Base-by-base conservation (phyloP, 2,797 vertebrate species). In the Carduelis carduelis region DNA sequence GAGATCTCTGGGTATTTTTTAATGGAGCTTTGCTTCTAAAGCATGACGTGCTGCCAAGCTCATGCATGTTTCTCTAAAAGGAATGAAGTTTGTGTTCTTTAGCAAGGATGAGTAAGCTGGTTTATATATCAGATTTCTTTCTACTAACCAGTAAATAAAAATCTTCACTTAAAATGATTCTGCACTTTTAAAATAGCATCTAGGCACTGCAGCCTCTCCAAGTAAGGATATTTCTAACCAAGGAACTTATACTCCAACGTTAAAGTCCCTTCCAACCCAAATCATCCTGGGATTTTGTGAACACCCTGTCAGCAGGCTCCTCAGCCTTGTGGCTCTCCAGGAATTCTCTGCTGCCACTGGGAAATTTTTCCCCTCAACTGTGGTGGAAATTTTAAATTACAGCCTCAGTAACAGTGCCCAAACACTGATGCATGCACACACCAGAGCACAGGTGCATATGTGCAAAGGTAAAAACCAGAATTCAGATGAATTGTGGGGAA, bases 151-250 rank as follows among this genome's bases (percentile, higher is more conserved):
- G 39, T 82, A 95, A 94, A 86, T 69, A 90, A 56, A 88, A 87
- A 63, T 74, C 83, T 79, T 64, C 46, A 81, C 65, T 89, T 83
- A 32, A 83, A 94, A 88, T 35, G 19, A 63, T 59, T 80, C 53
- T 72, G 55, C 12, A 5, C 59, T 95, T 93, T 79, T 83, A 93
- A 88, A 92, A 91, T 84, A 94, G 53, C 70, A 56, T 63, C 61
- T 16, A 86, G 69, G 30, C 55, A 46, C 72, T 79, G 47, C 79
- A 89, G 0, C 9, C 32, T 86, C 70, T 87, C 94, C 92, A 94
- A 94, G 79, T 93, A 95, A 93, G 95, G 95, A 9, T 35, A 70
- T 66, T n/a, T 80, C 64, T 68, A 41, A 69, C 60, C 43, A 80
- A 82, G 66, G 44, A 70, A 12, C 11, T 24, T 6, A 2, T 10